Conservation (phyloP, 2,797 vertebrate species). For the Lemur catta region DNA sequence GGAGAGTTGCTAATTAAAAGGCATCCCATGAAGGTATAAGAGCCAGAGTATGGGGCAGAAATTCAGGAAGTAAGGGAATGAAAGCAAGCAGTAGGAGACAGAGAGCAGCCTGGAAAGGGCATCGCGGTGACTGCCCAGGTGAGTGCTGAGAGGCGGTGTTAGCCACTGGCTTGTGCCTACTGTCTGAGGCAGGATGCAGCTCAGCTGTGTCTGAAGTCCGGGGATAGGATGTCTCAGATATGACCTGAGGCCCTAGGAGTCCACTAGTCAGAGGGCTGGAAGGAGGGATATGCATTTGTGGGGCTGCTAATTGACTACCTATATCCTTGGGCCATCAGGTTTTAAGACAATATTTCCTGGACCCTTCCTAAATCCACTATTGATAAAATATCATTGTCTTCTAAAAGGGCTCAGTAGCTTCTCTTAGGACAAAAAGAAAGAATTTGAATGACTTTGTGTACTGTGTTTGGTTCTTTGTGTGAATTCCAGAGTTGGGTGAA, state of each 20-base stretch:
- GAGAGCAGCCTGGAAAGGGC: background rate
- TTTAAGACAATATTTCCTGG: background rate
- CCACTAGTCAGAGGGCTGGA: background rate
- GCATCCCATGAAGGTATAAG: background rate
- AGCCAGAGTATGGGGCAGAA: background rate
- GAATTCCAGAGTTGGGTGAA: background rate
- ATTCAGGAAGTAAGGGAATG: background rate
- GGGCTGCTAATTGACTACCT: background rate
- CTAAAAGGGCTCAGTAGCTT: background rate
- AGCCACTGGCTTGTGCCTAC: background rate
- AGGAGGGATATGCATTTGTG: background rate
- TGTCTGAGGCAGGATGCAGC: background rate
- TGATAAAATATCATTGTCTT: background rate
- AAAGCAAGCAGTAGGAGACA: background rate
- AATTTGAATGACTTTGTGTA: background rate
- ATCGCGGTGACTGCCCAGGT: background rate
- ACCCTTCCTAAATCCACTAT: background rate
- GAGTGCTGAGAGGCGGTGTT: background rate
- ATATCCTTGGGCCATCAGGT: background rate
- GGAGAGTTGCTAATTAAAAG: background rate
- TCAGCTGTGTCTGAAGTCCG: background rate
- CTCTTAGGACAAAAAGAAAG: background rate
- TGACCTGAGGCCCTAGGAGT: background rate
- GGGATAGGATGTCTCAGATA: background rate
- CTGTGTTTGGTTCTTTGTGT: background rate